A percentile compares a stretch with the other conserved stretches of the same genome.
Evolutionary conservation across 1,140 invertebrate genomes (phyloP).

Genomic region (Melitaea cinxia): DNA sequence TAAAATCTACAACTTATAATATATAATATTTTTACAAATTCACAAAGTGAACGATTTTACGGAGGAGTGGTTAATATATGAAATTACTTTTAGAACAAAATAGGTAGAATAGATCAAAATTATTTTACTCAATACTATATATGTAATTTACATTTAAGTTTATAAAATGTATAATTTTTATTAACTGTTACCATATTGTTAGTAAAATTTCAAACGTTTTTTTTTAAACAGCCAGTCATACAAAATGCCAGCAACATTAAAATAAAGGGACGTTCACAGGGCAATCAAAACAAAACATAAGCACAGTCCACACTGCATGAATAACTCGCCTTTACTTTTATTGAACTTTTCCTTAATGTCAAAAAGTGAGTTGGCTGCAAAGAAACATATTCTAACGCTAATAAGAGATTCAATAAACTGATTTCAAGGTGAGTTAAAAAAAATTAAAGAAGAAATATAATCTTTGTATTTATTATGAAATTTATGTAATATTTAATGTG

Average conservation of each 20-base stretch:
- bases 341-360: slow-evolving; percentile 62
- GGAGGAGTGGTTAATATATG: too few relatives aligned
- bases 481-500: too few relatives aligned
- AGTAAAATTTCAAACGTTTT: not conserved
- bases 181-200: not conserved
- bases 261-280: slow-evolving; percentile 9
- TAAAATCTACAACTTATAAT: too few relatives aligned
- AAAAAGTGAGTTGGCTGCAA: slow-evolving; percentile 68
- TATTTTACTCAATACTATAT: too few relatives aligned
- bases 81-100: too few relatives aligned
- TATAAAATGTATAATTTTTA: too few relatives aligned
- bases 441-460: too few relatives aligned
- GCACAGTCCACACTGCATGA: slow-evolving; percentile 20
- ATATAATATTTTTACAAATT: too few relatives aligned
- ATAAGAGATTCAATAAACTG: not conserved
- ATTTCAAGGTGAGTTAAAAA: not conserved
- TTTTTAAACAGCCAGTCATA: not conserved
- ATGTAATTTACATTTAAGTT: too few relatives aligned
- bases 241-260: not conserved
- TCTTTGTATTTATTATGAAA: too few relatives aligned
- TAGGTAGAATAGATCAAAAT: too few relatives aligned
- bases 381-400: slow-evolving; percentile 33
- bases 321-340: slow-evolving; percentile 71
- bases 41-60: too few relatives aligned
- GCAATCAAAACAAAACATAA: slow-evolving; percentile 36